Evolutionary conservation across 2,113 vertebrate genomes (phyloP).

Genomic region (Myanophis thanlyinensis): DNA sequence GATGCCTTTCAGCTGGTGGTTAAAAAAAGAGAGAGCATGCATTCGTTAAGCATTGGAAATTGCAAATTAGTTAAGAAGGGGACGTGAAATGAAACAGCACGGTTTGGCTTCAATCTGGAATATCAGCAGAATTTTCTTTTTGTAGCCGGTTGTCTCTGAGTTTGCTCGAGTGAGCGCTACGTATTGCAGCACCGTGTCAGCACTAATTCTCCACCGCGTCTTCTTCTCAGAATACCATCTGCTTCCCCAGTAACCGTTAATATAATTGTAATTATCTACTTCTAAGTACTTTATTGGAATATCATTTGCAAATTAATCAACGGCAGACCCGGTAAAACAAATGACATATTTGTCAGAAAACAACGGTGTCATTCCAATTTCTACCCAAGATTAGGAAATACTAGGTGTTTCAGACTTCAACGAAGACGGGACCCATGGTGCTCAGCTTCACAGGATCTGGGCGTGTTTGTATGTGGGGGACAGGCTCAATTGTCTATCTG

Average conservation of each 20-base stretch:
- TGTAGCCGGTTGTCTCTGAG: slow-evolving; percentile 69
- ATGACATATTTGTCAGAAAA: slow-evolving; percentile 79
- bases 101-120: slow-evolving; percentile 80
- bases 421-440: rapidly evolving
- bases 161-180: slow-evolving; percentile 77
- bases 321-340: slow-evolving; percentile 85
- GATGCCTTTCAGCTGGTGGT: slow-evolving; percentile 49
- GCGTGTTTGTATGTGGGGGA: too few species aligned
- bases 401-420: too few species aligned
- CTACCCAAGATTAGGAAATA: slow-evolving; percentile 60
- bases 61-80: slow-evolving; percentile 64
- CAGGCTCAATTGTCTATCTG: too few species aligned
- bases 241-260: slow-evolving; percentile 96
- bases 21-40: slow-evolving; percentile 58
- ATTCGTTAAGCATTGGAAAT: slow-evolving; percentile 71
- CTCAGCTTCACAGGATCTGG: too few species aligned
- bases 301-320: slow-evolving; percentile 97
- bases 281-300: slow-evolving; percentile 97
- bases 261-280: slow-evolving; percentile 99
- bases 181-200: slow-evolving; percentile 91
- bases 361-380: slow-evolving; percentile 74
- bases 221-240: slow-evolving; percentile 95
- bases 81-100: slow-evolving; percentile 72
- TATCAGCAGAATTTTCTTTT: slow-evolving; percentile 76
- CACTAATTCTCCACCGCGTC: slow-evolving; percentile 97